These are phyloP conservation scores for Dipus sagitta DNA, from an alignment of 2,797 vertebrate species.

Conservation along the genomic window DNA sequence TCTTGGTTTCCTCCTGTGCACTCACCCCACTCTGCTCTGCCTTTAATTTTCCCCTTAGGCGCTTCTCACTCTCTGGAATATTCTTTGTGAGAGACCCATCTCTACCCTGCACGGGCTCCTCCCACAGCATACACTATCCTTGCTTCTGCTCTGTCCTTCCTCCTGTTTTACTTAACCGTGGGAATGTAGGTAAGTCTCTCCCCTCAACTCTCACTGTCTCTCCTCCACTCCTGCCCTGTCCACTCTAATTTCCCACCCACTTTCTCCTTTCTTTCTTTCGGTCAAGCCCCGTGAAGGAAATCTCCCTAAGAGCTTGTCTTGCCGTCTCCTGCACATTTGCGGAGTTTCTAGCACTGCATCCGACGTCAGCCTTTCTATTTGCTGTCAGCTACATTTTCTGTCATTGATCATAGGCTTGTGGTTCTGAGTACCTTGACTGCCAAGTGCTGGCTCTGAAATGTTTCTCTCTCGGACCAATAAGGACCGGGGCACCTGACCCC, in stretches of 20 bases:
- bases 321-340: background rate
- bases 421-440: background rate
- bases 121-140: too few species aligned
- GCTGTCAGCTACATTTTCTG: background rate
- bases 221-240: too few species aligned
- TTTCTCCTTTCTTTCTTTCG: background rate
- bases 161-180: background rate
- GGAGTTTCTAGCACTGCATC: background rate
- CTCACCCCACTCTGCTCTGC: background rate
- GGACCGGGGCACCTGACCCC: background rate
- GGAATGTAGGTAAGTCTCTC: background rate
- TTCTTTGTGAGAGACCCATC: background rate
- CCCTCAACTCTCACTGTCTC: background rate
- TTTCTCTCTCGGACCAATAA: background rate
- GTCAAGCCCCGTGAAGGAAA: accelerated
- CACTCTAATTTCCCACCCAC: background rate
- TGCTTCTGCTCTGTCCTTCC: background rate
- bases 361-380: background rate
- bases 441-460: background rate
- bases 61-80: background rate
- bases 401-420: background rate
- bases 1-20: accelerated
- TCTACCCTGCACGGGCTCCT: background rate
- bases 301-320: background rate
- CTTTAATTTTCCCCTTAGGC: background rate